phyloP scores from a whole-genome alignment of 2,888 invertebrate species.

The Lepeophtheirus nordmannii region DNA sequence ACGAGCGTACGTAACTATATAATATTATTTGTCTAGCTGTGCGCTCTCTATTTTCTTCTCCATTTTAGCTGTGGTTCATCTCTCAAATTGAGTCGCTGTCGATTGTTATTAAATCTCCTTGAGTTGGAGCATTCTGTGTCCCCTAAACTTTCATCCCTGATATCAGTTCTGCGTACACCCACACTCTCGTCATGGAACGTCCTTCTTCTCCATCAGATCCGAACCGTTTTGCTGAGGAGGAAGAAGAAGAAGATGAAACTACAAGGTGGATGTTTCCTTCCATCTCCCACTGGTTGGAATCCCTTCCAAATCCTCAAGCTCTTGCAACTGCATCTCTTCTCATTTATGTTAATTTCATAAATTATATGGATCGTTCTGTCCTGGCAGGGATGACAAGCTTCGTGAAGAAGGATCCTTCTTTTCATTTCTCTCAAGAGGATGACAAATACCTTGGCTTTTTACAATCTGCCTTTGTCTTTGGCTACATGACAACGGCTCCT shows the following conservation, averaged over 20 bases:
- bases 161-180: no score
- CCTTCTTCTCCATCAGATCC: neutral
- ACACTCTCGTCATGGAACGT: no score
- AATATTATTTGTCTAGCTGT: no score
- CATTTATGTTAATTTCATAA: slow-evolving; percentile 88
- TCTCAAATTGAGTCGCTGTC: no score
- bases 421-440: slow-evolving; percentile 7
- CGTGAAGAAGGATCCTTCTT: slow-evolving; percentile 13
- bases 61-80: no score
- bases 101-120: no score
- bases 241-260: neutral
- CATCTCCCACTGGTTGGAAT: neutral
- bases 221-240: neutral
- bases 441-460: slow-evolving; percentile 51
- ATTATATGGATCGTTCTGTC: slow-evolving; percentile 97
- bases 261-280: neutral
- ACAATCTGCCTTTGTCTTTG: slow-evolving; percentile 83
- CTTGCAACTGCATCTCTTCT: slow-evolving; percentile 47
- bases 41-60: no score
- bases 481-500: slow-evolving; percentile 95
- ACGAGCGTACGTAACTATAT: no score
- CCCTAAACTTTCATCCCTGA: no score
- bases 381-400: slow-evolving; percentile 53
- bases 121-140: no score
- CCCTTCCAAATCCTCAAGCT: neutral